phyloP scores from a whole-genome alignment of 2,113 vertebrate genomes.

The Catharus fuscescens region DNA sequence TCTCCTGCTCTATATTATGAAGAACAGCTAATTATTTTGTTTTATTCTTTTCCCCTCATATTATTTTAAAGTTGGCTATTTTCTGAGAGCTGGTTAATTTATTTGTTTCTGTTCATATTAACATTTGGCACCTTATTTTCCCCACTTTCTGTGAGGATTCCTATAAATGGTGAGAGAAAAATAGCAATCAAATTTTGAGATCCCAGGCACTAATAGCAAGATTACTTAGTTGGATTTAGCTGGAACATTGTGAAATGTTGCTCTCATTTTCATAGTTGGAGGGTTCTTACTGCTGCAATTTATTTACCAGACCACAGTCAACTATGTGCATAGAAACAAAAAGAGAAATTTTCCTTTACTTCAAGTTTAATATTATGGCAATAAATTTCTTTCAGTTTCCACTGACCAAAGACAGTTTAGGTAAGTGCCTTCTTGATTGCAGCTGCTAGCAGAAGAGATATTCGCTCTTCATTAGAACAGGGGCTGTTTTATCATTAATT shows the following conservation, averaged over 20 bases:
- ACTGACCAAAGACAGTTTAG: neutral
- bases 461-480: neutral
- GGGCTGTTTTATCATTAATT: constrained; percentile 15
- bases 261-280: neutral
- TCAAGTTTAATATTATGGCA: neutral
- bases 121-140: neutral
- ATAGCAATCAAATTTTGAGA: neutral
- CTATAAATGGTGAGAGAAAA: neutral
- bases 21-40: neutral
- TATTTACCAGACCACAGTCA: neutral
- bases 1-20: neutral
- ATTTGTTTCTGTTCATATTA: neutral
- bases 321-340: neutral
- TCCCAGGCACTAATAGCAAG: neutral
- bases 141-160: neutral
- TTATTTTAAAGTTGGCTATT: neutral
- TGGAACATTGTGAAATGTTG: neutral
- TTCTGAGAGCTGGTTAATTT: neutral
- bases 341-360: neutral
- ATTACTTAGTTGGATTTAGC: neutral
- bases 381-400: neutral
- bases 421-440: constrained; percentile 8
- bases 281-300: neutral
- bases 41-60: accelerated
- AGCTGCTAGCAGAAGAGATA: neutral